phyloP scores from a whole-genome alignment of 2,888 invertebrate species.

The Euzophera pinguis region DNA sequence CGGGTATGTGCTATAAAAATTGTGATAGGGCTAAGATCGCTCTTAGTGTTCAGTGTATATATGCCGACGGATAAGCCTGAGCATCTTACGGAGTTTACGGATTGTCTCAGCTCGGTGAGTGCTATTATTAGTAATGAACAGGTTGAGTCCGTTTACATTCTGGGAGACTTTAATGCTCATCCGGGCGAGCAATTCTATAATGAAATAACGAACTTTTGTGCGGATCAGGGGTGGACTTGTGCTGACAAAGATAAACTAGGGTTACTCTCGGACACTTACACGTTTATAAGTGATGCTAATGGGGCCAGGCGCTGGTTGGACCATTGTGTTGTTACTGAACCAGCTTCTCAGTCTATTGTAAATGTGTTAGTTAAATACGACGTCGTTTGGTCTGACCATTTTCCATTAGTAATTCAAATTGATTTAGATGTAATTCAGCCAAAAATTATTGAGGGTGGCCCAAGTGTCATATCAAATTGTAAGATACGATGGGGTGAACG shows the following conservation, averaged over 20 bases:
- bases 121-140: too few species aligned
- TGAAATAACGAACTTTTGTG: not conserved
- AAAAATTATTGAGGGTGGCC: too few species aligned
- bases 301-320: not conserved
- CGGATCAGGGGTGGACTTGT: not conserved
- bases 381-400: not conserved
- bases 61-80: not conserved
- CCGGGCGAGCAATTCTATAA: too few species aligned
- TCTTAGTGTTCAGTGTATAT: not conserved
- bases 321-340: not conserved
- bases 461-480: too few species aligned
- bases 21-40: not conserved
- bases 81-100: too few species aligned
- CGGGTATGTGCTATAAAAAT: slow-evolving; percentile 8
- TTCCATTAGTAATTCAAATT: too few species aligned
- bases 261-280: not conserved
- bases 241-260: not conserved
- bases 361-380: not conserved
- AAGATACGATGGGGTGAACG: too few species aligned
- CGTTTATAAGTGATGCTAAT: not conserved
- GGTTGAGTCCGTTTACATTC: too few species aligned
- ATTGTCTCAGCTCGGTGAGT: too few species aligned
- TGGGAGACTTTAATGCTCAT: too few species aligned
- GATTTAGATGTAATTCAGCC: too few species aligned
- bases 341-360: not conserved